These are phyloP conservation scores for Harpagifer antarcticus DNA, from an alignment of 2,797 vertebrate species.

Conservation along the genomic window DNA sequence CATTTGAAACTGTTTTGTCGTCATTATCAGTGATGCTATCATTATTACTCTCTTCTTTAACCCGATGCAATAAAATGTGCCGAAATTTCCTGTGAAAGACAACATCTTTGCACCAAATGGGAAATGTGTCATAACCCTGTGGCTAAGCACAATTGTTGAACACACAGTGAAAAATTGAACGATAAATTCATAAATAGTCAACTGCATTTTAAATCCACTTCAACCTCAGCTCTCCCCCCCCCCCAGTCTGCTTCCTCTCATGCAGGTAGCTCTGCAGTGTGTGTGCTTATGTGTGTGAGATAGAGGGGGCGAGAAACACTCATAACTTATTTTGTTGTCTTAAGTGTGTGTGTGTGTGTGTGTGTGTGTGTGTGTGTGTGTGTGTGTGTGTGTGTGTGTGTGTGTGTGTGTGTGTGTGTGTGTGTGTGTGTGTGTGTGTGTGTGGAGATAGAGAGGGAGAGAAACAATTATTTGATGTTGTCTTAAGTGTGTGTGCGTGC, in stretches of 20 bases:
- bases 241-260: slow-evolving; percentile 13
- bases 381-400: neutral
- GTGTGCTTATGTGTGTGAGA: slow-evolving; percentile 3
- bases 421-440: slow-evolving; percentile 9
- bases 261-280: slow-evolving; percentile 18
- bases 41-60: neutral
- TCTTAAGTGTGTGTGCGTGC: neutral
- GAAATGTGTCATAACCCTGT: slow-evolving; percentile 31
- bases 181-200: slow-evolving; percentile 42
- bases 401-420: neutral
- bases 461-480: too few relatives aligned
- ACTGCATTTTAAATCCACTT: slow-evolving; percentile 25
- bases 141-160: slow-evolving; percentile 34
- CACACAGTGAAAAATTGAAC: slow-evolving; percentile 28
- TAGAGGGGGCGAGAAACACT: neutral
- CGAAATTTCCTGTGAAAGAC: slow-evolving; percentile 7
- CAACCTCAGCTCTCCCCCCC: slow-evolving; percentile 8
- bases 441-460: too few relatives aligned
- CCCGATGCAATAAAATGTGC: neutral
- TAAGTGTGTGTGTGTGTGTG: slow-evolving; percentile 30
- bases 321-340: slow-evolving; percentile 24
- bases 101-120: slow-evolving; percentile 2
- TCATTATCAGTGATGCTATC: neutral
- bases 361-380: slow-evolving; percentile 10
- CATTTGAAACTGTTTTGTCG: neutral